These are phyloP conservation scores for Thalassaphorura encarpata DNA, from an alignment of 1,140 invertebrate species.

Conservation along the genomic window DNA sequence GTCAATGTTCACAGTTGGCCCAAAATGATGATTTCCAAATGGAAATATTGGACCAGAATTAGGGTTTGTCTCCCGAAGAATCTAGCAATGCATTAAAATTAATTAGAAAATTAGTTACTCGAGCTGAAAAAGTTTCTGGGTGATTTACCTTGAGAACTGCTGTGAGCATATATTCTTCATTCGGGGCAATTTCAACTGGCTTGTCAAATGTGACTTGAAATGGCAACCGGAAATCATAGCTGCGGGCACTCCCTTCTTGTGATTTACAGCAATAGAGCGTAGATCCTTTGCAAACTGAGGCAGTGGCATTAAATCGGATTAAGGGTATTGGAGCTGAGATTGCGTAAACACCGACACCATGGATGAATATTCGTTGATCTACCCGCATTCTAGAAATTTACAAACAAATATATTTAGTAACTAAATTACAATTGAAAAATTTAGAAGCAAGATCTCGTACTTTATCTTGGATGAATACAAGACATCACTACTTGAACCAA, in stretches of 20 bases:
- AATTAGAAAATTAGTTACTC: neutral
- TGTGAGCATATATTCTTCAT: slow-evolving; percentile 25
- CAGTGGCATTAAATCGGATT: slow-evolving; percentile 22
- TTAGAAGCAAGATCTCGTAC: neutral
- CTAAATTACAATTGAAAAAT: neutral
- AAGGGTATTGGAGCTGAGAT: slow-evolving; percentile 19
- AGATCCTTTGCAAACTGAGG: slow-evolving; percentile 13
- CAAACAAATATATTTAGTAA: neutral
- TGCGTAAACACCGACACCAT: slow-evolving; percentile 29
- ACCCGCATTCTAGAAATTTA: slow-evolving; percentile 16
- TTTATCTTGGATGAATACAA: slow-evolving; percentile 3
- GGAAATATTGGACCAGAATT: neutral
- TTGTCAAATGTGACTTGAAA: slow-evolving; percentile 30
- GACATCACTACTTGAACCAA: neutral
- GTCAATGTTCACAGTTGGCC: slow-evolving; percentile 12
- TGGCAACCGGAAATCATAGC: slow-evolving; percentile 30
- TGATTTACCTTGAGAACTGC: slow-evolving; percentile 17
- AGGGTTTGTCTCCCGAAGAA: slow-evolving; percentile 11
- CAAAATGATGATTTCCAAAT: neutral
- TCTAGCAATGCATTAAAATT: neutral
- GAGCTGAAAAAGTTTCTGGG: neutral
- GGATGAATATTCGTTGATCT: slow-evolving; percentile 29
- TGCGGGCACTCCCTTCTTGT: slow-evolving; percentile 21
- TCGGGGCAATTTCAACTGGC: slow-evolving; percentile 19
- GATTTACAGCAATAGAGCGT: slow-evolving; percentile 5